phyloP scores from a whole-genome alignment of 2,888 invertebrate genomes.

The Heliconius sara region DNA sequence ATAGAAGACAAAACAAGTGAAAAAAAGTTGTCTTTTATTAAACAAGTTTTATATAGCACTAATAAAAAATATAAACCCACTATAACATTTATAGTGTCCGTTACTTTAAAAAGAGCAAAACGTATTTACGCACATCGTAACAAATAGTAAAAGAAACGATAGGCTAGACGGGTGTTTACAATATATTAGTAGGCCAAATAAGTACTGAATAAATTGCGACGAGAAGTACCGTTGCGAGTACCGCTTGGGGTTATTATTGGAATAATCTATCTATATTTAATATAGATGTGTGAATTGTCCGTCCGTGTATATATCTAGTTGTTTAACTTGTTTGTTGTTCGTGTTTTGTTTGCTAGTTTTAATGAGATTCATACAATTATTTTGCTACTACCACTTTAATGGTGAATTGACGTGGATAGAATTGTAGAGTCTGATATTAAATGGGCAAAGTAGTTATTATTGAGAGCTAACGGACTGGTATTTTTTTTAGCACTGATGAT shows the following conservation, averaged over 20 bases:
- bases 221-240: slow-evolving; percentile 65
- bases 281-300: slow-evolving; percentile 15
- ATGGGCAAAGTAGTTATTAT: slow-evolving; percentile 3
- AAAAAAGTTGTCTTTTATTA: background rate
- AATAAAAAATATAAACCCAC: slow-evolving; percentile 34
- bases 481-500: background rate
- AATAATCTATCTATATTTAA: slow-evolving; percentile 35
- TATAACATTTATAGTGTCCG: slow-evolving; percentile 45
- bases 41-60: slow-evolving; percentile 24
- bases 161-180: slow-evolving; percentile 51
- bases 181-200: slow-evolving; percentile 61
- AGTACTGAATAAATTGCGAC: slow-evolving; percentile 59
- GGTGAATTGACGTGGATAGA: slow-evolving; percentile 21
- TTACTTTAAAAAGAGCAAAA: slow-evolving; percentile 52
- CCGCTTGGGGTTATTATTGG: slow-evolving; percentile 51
- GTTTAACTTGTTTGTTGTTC: slow-evolving; percentile 27
- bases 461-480: background rate
- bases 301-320: background rate
- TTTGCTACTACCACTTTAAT: background rate
- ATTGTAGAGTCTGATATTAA: slow-evolving; percentile 17
- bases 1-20: background rate
- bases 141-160: slow-evolving; percentile 52
- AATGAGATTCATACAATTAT: slow-evolving; percentile 34
- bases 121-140: slow-evolving; percentile 52
- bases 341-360: slow-evolving; percentile 37